Evolutionary conservation across 2,888 invertebrate genomes (phyloP).

Genomic region (Eupithecia pulchellata): DNA sequence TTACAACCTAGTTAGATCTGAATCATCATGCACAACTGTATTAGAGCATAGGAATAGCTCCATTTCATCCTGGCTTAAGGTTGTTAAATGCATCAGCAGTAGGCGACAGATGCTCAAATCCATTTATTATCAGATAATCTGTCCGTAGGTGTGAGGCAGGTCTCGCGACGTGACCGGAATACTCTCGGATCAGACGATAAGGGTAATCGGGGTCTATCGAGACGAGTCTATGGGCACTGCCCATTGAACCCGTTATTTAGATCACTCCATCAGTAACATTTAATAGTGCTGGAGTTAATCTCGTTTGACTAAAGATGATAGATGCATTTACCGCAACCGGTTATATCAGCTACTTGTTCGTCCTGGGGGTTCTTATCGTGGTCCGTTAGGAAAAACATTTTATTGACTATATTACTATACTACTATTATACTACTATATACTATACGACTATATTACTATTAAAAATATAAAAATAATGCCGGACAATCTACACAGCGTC

Average conservation of each 20-base stretch:
- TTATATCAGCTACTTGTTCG: not conserved
- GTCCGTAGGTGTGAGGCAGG: constrained; percentile 11
- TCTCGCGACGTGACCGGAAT: constrained; percentile 11
- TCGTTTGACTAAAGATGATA: constrained; percentile 4
- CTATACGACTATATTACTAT: too few relatives aligned
- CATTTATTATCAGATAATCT: constrained; percentile 13
- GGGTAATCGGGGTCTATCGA: not conserved
- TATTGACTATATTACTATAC: too few relatives aligned
- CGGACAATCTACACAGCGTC: too few relatives aligned
- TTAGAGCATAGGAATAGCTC: not conserved
- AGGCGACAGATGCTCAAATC: constrained; percentile 5
- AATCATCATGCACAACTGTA: not conserved
- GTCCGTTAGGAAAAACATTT: not conserved
- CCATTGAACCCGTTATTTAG: constrained; percentile 4
- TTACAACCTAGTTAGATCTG: too few relatives aligned
- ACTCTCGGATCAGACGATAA: not conserved
- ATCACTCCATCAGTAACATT: not conserved
- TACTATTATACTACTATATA: too few relatives aligned
- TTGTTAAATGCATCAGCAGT: not conserved
- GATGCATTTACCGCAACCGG: not conserved
- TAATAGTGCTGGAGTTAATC: not conserved
- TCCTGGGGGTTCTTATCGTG: not conserved
- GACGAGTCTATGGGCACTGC: not conserved
- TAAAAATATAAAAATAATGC: too few relatives aligned
- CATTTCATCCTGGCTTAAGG: not conserved